phyloP scores from a whole-genome alignment of 1,140 invertebrate species.

The Pogonomyrmex barbatus region DNA sequence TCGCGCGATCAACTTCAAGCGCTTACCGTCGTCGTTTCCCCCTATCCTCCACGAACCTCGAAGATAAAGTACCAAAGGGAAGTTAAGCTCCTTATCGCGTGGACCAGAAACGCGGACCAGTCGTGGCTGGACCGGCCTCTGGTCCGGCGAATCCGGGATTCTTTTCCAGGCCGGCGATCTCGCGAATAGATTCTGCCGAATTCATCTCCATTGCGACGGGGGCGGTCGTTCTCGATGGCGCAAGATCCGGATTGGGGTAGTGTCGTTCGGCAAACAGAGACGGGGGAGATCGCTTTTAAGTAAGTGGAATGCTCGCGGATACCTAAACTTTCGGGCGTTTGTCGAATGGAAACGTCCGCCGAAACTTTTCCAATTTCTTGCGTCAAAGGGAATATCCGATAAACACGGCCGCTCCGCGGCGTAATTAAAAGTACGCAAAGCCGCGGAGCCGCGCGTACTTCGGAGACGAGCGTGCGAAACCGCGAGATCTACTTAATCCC shows the following conservation, averaged over 20 bases:
- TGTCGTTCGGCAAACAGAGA: conserved; percentile 51
- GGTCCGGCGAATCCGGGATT: conserved; percentile 9
- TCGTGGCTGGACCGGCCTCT: conserved; percentile 31
- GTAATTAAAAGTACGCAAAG: conserved; percentile 68
- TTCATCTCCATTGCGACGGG: conserved; percentile 41
- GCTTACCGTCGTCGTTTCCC: conserved; percentile 16
- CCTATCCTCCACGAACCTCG: conserved; percentile 20
- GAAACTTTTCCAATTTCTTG: conserved; percentile 77
- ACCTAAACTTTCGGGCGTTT: conserved; percentile 14
- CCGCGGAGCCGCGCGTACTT: not conserved
- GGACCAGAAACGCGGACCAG: conserved; percentile 44
- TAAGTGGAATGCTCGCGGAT: conserved; percentile 29
- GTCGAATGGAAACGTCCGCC: conserved; percentile 46
- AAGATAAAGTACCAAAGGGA: conserved; percentile 52
- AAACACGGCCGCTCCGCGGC: conserved; percentile 63
- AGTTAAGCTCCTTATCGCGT: conserved; percentile 60
- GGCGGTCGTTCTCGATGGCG: not conserved
- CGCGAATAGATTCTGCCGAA: conserved; percentile 47
- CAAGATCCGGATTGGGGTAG: not conserved
- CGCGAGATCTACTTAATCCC: conserved; percentile 58
- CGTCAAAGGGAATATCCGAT: conserved; percentile 68
- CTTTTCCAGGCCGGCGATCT: conserved; percentile 24
- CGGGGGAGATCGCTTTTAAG: conserved; percentile 56
- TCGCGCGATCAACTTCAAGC: conserved; percentile 42
- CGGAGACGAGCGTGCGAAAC: not conserved